These are phyloP conservation scores for Amorpha juglandis DNA, from an alignment of 2,888 invertebrate species.

Conservation along the genomic window DNA sequence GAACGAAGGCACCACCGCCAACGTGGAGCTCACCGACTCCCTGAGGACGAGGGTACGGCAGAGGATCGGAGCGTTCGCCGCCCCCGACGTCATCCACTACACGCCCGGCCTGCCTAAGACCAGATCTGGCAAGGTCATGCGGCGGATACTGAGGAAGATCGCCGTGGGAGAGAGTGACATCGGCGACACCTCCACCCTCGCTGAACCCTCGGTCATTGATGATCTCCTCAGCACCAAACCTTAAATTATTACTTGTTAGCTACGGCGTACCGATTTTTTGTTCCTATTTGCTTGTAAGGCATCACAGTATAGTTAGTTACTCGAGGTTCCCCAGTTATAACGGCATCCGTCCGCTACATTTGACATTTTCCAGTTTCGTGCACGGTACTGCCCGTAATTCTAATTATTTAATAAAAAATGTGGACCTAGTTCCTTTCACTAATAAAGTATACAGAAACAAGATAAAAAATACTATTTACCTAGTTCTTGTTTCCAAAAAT, in stretches of 20 bases:
- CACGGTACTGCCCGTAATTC: slow-evolving; percentile 6
- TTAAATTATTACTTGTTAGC: slow-evolving; percentile 5
- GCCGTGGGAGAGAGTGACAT: slow-evolving; percentile 94
- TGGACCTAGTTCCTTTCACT: slow-evolving; percentile 17
- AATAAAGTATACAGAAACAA: slow-evolving; percentile 14
- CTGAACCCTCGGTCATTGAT: slow-evolving; percentile 95
- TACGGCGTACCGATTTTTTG: slow-evolving; percentile 12
- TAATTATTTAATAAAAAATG: neutral
- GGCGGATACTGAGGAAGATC: slow-evolving; percentile 96
- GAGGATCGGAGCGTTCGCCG: slow-evolving; percentile 97
- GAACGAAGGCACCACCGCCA: slow-evolving; percentile 89
- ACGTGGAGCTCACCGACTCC: slow-evolving; percentile 87
- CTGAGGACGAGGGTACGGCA: slow-evolving; percentile 92
- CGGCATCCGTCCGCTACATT: slow-evolving; percentile 25
- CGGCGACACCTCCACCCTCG: slow-evolving; percentile 97
- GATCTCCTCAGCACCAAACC: slow-evolving; percentile 90
- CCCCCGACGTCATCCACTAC: slow-evolving; percentile 96
- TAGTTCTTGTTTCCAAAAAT: slow-evolving; percentile 6
- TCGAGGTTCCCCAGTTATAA: slow-evolving; percentile 15
- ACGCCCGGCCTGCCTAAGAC: slow-evolving; percentile 98
- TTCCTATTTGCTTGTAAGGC: slow-evolving; percentile 23
- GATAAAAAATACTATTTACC: slow-evolving; percentile 18
- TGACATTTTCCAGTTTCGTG: neutral
- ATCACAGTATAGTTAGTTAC: neutral
- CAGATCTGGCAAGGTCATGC: slow-evolving; percentile 99